A percentile compares a stretch with the other conserved stretches of the same genome.
These are phyloP conservation scores for Corythaixoides concolor DNA, from an alignment of 2,113 vertebrate genomes.

Conservation along the genomic window DNA sequence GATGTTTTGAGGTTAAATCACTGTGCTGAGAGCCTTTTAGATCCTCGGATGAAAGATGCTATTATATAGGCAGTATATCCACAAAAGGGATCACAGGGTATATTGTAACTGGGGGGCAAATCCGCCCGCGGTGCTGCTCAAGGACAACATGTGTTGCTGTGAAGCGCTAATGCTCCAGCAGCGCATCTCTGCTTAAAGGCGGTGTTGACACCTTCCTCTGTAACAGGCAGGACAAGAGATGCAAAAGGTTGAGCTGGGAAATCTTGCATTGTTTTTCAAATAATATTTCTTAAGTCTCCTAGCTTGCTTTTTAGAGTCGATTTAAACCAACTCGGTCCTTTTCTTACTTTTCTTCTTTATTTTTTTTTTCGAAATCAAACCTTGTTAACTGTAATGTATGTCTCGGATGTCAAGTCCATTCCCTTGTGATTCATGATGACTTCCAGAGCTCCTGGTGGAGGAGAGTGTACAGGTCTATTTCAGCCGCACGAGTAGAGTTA, in stretches of 20 bases:
- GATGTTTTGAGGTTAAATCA: constrained; percentile 21
- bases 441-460: constrained; percentile 24
- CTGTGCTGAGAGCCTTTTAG: not conserved
- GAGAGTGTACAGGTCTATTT: not conserved
- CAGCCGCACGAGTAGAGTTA: not conserved
- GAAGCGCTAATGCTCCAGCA: not conserved
- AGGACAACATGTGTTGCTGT: not conserved
- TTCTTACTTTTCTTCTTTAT: not conserved
- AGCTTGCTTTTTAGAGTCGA: not conserved
- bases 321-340: not conserved
- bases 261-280: not conserved
- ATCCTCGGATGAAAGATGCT: not conserved
- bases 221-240: not conserved
- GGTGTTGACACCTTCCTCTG: not conserved
- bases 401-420: constrained; percentile 8
- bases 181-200: not conserved
- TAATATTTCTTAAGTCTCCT: not conserved
- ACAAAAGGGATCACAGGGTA: not conserved
- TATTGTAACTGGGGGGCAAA: not conserved
- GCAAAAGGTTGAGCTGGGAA: not conserved
- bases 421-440: not conserved
- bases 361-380: not conserved
- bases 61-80: not conserved
- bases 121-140: not conserved
- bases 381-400: not conserved